These are phyloP conservation scores for Platyscapa corneri DNA, from an alignment of 1,140 invertebrate genomes.

Conservation along the genomic window DNA sequence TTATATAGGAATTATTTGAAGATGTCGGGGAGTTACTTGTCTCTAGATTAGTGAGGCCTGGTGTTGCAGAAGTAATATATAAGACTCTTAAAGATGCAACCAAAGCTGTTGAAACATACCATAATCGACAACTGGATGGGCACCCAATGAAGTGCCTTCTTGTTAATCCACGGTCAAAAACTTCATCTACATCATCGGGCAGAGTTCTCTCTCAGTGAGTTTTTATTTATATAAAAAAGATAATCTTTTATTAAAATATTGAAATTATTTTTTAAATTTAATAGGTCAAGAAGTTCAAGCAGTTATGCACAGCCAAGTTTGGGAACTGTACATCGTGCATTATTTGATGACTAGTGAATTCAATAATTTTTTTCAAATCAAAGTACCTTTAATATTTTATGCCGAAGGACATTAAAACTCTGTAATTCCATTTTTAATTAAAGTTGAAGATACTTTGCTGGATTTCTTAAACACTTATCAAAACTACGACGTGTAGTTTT, in stretches of 20 bases:
- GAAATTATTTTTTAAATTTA: slow-evolving; percentile 48
- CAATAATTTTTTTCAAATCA: background rate
- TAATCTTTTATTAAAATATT: background rate
- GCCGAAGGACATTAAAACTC: background rate
- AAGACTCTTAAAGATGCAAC: slow-evolving; percentile 88
- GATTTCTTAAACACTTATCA: slow-evolving; percentile 12
- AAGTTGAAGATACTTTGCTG: background rate
- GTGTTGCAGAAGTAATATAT: slow-evolving; percentile 93
- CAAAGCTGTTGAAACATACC: slow-evolving; percentile 92
- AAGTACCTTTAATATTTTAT: slow-evolving; percentile 33
- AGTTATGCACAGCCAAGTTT: slow-evolving; percentile 71
- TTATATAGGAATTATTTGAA: slow-evolving; percentile 88
- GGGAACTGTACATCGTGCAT: slow-evolving; percentile 71
- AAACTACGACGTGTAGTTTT: slow-evolving; percentile 10
- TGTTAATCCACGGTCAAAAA: slow-evolving; percentile 81
- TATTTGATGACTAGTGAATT: slow-evolving; percentile 67
- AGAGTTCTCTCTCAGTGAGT: slow-evolving; percentile 69
- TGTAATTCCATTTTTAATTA: slow-evolving; percentile 43
- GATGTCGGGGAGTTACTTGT: slow-evolving; percentile 90
- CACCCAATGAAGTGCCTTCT: slow-evolving; percentile 88
- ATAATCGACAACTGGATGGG: slow-evolving; percentile 91
- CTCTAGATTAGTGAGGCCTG: slow-evolving; percentile 87
- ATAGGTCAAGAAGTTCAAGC: slow-evolving; percentile 65
- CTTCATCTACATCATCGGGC: slow-evolving; percentile 76
- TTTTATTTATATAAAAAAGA: slow-evolving; percentile 2